Percentiles rank a stretch among this genome's conserved stretches.
These are phyloP conservation scores for Euplagia quadripunctaria DNA, from an alignment of 2,888 invertebrate species.

Conservation along the genomic window DNA sequence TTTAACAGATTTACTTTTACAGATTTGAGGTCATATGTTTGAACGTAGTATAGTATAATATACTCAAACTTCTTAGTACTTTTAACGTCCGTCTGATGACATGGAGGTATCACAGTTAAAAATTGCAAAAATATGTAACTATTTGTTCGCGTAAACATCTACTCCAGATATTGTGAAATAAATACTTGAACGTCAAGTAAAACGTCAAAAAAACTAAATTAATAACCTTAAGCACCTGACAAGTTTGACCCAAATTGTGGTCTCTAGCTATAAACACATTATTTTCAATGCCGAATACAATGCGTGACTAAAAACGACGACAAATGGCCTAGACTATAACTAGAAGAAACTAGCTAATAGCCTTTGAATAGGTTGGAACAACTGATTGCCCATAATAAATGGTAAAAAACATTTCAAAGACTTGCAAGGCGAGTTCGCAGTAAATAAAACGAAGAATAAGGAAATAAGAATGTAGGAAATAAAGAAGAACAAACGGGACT, in stretches of 20 bases:
- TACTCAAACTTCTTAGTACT: not conserved
- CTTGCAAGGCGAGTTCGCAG: not conserved
- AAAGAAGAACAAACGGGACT: not conserved
- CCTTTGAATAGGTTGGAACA: not conserved
- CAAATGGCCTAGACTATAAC: slow-evolving; percentile 20
- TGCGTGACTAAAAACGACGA: slow-evolving; percentile 27
- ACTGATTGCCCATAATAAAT: not conserved
- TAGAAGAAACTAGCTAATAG: slow-evolving; percentile 5
- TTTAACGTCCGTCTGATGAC: not conserved
- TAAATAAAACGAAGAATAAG: not conserved
- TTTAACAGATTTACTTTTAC: too few species aligned
- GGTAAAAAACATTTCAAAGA: not conserved
- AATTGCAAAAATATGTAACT: not conserved
- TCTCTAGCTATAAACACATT: slow-evolving; percentile 31
- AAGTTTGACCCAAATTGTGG: slow-evolving; percentile 27
- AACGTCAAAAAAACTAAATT: slow-evolving; percentile 15
- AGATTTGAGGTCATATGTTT: too few species aligned
- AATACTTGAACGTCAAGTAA: slow-evolving; percentile 13
- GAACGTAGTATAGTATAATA: too few species aligned
- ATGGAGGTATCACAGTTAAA: not conserved
- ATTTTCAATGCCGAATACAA: slow-evolving; percentile 23
- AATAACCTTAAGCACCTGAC: slow-evolving; percentile 13
- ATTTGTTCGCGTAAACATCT: not conserved
- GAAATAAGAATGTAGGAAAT: not conserved
- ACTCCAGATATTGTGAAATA: not conserved